Conservation (phyloP, 2,113 vertebrate genomes). For the Muntiacus reevesi region DNA sequence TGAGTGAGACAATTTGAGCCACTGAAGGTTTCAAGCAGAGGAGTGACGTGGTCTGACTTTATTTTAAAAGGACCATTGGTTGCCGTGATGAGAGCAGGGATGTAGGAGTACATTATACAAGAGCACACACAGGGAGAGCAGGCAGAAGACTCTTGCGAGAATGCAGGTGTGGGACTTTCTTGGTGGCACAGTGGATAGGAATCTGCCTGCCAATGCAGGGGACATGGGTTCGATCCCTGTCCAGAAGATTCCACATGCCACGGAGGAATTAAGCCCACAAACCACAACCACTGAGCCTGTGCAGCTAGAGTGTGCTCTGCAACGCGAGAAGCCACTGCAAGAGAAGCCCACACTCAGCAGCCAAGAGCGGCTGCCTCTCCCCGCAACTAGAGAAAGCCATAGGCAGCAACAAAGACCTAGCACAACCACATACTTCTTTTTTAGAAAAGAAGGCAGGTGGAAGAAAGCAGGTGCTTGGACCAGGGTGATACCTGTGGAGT, state of each 20-base stretch:
- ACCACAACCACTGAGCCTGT: not conserved
- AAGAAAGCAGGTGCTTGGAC: not conserved
- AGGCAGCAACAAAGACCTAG: not conserved
- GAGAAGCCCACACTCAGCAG: not conserved
- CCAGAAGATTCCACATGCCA: not conserved
- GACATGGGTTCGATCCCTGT: not conserved
- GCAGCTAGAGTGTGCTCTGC: not conserved
- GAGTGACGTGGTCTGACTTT: not conserved
- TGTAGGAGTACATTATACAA: not conserved
- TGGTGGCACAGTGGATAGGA: not conserved
- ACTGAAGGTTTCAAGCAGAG: not conserved
- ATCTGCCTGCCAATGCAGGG: not conserved
- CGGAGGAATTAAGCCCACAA: not conserved
- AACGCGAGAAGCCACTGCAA: not conserved
- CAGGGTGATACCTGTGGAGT: not conserved
- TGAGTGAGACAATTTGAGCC: not conserved
- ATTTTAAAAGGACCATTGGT: not conserved
- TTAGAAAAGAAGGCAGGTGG: not conserved
- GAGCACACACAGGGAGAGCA: not conserved
- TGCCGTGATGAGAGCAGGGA: not conserved
- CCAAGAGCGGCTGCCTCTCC: not conserved
- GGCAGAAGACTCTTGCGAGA: not conserved
- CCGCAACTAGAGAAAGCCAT: not conserved
- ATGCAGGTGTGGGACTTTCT: not conserved
- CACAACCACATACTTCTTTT: accelerated